Evolutionary conservation across 1,140 invertebrate genomes (phyloP), one percentile per base, ranked within the genome.

Genomic region (Amphibalanus amphitrite): DNA sequence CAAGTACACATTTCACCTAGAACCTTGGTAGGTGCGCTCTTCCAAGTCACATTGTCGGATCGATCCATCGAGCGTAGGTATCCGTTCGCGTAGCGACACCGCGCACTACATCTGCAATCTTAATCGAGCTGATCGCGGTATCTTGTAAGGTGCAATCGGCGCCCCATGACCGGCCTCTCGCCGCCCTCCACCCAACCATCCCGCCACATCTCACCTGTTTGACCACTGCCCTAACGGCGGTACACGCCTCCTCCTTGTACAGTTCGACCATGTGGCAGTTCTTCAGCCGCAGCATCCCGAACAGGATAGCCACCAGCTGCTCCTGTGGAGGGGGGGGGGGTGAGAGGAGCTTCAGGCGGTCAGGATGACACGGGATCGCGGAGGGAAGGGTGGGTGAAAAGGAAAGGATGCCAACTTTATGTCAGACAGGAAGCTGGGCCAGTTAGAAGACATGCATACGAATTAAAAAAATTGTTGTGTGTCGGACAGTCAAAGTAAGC

Each of bases 191-290:
- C 4, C 26, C 64, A 13, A 26, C n/a, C 23, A 28, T 26, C 23
- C 23, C 28, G 65, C 3, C 28, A 67, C 26, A 28, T 30, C 73
- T 72, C 74, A 83, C 86, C 82, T 95, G 92, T 82, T 97, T 97
- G 13, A 95, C 86, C 65, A 90, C 86, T 28, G 93, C 87, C 79
- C 92, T 89, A 30, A 96, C 87, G 28, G 93, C 89, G 67, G 91
- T 92, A 72, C 91, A 88, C 17, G 91, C 88, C 82, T 97, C 95
- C 76, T 91, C 88, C 82, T 90, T 89, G 65, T 77, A 73, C 47
- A 72, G 69, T 76, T 95, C 91, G 69, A 96, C 85, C 80, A 97
- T 96, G 75, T 89, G 86, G 78, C 91, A 90, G 79, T 91, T 88
- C 76, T 91, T 89, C 77, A 93, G 86, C 59, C 92, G 82, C 28